phyloP scores from a whole-genome alignment of 2,888 invertebrate species.

The Ophion obscuratus region DNA sequence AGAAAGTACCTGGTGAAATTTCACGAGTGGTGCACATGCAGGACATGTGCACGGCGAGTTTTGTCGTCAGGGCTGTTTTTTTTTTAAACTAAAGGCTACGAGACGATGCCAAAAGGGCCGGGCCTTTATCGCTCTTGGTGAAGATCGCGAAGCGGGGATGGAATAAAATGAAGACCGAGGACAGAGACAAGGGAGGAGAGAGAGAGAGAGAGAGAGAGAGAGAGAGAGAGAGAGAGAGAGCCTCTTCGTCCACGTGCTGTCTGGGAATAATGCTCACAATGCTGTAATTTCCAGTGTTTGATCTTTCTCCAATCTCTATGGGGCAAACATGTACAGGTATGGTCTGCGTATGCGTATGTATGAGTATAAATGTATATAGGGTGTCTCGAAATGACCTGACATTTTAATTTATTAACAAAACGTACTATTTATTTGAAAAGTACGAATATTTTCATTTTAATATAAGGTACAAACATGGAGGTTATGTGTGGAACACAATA shows the following conservation, averaged over 20 bases:
- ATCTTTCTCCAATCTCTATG: slow-evolving; percentile 73
- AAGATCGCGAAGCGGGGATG: slow-evolving; percentile 52
- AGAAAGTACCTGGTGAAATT: too few relatives aligned
- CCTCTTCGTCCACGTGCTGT: slow-evolving; percentile 45
- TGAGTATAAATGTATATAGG: too few relatives aligned
- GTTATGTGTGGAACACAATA: too few relatives aligned
- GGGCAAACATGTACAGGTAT: slow-evolving; percentile 29
- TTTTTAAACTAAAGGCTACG: slow-evolving; percentile 17
- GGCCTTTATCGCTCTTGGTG: too few relatives aligned
- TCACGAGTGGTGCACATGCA: too few relatives aligned
- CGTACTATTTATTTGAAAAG: too few relatives aligned
- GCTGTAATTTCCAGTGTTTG: slow-evolving; percentile 83
- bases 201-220: slow-evolving; percentile 26
- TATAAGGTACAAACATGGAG: too few relatives aligned
- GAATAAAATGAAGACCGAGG: background rate
- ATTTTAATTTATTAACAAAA: too few relatives aligned
- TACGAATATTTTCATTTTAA: too few relatives aligned
- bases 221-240: slow-evolving; percentile 56
- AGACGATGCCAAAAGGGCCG: background rate
- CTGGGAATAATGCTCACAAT: slow-evolving; percentile 82
- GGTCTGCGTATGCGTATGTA: background rate
- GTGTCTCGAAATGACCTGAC: too few relatives aligned
- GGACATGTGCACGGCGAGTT: background rate
- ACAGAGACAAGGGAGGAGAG: background rate
- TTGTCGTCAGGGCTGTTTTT: background rate